Evolutionary conservation across 2,888 invertebrate genomes (phyloP).

Genomic region (Papilio demoleus): DNA sequence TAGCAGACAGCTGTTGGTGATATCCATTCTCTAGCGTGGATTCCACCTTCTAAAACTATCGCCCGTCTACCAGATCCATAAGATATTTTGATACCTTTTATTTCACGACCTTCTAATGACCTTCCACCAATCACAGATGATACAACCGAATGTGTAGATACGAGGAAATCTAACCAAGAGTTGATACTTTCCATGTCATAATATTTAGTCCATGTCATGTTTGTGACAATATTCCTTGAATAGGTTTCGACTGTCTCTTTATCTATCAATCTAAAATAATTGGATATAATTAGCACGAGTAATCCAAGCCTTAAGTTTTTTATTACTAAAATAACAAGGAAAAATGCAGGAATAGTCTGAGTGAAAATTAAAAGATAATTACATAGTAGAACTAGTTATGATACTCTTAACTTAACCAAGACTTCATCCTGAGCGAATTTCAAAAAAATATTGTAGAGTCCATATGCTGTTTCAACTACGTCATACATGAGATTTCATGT

Average conservation of each 20-base stretch:
- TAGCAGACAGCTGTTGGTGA: conserved; percentile 85
- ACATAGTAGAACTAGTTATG: too few species aligned
- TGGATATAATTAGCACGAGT: background rate
- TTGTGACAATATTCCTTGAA: conserved; percentile 55
- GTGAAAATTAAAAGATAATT: too few species aligned
- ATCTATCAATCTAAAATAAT: conserved; percentile 73
- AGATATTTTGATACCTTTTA: conserved; percentile 78
- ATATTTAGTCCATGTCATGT: conserved; percentile 84
- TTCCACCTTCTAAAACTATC: conserved; percentile 79
- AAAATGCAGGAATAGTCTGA: too few species aligned
- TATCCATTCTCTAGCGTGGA: conserved; percentile 92
- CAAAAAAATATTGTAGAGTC: too few species aligned
- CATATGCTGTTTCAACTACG: too few species aligned
- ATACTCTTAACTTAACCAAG: too few species aligned
- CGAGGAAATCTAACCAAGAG: conserved; percentile 82
- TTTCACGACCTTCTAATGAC: conserved; percentile 73
- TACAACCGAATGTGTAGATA: conserved; percentile 71
- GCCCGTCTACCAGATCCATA: conserved; percentile 63
- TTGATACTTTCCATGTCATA: conserved; percentile 84
- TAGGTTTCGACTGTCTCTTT: conserved; percentile 68
- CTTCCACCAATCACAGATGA: conserved; percentile 67
- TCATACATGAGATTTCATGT: too few species aligned
- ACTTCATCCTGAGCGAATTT: too few species aligned
- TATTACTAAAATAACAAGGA: too few species aligned
- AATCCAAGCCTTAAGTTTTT: background rate